Evolutionary conservation across 2,113 vertebrate species (phyloP), one percentile per base, ranked within the genome.

Genomic region (Paedocypris sp.): DNA sequence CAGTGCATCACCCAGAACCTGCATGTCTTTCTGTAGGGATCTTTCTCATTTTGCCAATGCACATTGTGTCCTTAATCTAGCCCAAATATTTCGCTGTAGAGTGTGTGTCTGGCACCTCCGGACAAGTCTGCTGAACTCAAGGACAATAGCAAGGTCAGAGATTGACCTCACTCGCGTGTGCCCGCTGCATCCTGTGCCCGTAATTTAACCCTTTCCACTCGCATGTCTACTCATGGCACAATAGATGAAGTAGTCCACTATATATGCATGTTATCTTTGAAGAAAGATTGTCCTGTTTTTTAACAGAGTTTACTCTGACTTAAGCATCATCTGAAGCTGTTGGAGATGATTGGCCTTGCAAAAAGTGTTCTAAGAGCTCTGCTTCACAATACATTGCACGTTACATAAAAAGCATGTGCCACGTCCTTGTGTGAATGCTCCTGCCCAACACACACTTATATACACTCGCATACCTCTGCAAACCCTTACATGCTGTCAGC

Each of bases 71-170:
- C 38, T 32, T 59, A 11, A 60, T 54, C 29, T 13, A 42, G 31
- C 32, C 19, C 26, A 60, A 50, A 63, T 56, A 58, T 60, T 60
- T 52, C 12, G 4, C n/a, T 59, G 25, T 66, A 20, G 6, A 12
- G 45, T n/a, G 51, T 38, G 45, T 32, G 19, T 51, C 28, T 52
- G 50, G 42, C 42, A 43, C 38, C 48, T 45, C 66, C 41, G 50
- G 56, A 61, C 48, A 54, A 26, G 23, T 48, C 35, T 51, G 36
- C 36, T 48, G 10, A 39, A 54, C 28, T 63, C 38, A 63, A 47
- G 50, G 69, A 64, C 69, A 72, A 61, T 68, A 23, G 56, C 39
- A 62, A 64, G 56, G 61, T 68, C 35, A 61, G 16, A 60, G 39
- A 29, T 49, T 58, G 18, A 59, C 38, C 35, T 62, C 59, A 52